phyloP scores from a whole-genome alignment of 2,113 vertebrate genomes.

The Brachyhypopomus occidentalis region DNA sequence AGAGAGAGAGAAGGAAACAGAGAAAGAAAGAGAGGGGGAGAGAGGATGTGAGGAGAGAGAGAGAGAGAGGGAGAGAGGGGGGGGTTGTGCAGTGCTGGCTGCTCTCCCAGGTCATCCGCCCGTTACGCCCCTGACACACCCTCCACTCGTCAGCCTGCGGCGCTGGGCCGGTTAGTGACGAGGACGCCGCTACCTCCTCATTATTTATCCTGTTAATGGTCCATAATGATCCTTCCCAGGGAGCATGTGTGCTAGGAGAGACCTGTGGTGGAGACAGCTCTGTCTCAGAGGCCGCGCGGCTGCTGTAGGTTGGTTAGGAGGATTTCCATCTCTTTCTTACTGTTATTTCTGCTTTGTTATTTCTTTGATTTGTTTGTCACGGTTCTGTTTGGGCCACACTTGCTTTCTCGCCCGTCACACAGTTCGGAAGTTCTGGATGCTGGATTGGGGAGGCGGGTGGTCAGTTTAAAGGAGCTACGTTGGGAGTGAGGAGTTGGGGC shows the following conservation, averaged over 20 bases:
- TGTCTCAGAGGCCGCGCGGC: no score
- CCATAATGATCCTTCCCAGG: constrained; percentile 60
- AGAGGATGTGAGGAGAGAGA: no score
- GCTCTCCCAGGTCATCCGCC: constrained; percentile 60
- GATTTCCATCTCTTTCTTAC: neutral
- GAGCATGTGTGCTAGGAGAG: constrained; percentile 50
- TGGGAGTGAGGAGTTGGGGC: constrained; percentile 81
- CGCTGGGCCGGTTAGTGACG: constrained; percentile 66
- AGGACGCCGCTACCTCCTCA: constrained; percentile 50
- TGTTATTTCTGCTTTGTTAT: constrained; percentile 6
- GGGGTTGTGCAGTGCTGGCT: constrained; percentile 32
- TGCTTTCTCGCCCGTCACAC: neutral
- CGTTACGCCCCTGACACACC: constrained; percentile 53
- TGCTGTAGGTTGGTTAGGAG: no score
- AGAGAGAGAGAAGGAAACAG: no score
- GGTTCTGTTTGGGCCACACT: neutral
- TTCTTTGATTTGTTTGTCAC: neutral
- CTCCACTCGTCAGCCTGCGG: constrained; percentile 64
- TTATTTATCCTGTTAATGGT: constrained; percentile 73
- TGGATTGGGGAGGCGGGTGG: constrained; percentile 18
- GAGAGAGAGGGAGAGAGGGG: neutral
- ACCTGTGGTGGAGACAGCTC: no score
- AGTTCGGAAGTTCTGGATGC: constrained; percentile 26
- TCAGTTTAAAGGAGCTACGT: constrained; percentile 48
- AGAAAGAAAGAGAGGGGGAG: no score